Percentiles rank a stretch among this genome's conserved stretches.
phyloP scores from a whole-genome alignment of 2,888 invertebrate species.

The Torymus auratus region DNA sequence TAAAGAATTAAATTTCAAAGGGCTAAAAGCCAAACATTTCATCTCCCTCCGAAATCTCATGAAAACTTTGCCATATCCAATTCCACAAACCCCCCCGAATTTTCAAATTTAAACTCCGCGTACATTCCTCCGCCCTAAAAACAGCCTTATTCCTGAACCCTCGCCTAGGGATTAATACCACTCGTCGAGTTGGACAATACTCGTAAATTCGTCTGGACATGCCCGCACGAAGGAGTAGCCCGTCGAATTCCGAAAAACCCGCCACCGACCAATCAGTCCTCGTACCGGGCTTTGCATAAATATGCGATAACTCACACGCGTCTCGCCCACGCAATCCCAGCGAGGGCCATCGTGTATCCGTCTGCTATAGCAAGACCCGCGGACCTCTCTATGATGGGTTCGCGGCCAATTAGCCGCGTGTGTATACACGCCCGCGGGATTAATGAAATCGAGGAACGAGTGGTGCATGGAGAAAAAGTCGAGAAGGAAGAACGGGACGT shows the following conservation, averaged over 20 bases:
- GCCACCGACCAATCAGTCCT: background rate
- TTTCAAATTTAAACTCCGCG: too few relatives aligned
- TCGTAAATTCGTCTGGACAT: too few relatives aligned
- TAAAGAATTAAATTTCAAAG: background rate
- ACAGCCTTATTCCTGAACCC: too few relatives aligned
- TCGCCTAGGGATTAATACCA: too few relatives aligned
- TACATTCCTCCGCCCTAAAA: too few relatives aligned
- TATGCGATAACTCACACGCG: background rate
- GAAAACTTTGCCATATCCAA: too few relatives aligned
- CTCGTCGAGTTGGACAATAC: too few relatives aligned
- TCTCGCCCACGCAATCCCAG: too few relatives aligned
- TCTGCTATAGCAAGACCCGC: background rate
- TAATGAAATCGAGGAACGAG: slow-evolving; percentile 45
- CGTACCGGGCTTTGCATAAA: slow-evolving; percentile 1
- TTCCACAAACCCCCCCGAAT: too few relatives aligned
- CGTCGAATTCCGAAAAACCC: too few relatives aligned
- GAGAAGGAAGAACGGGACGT: background rate
- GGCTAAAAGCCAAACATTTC: background rate
- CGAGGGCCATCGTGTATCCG: too few relatives aligned
- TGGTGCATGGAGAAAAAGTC: slow-evolving; percentile 20
- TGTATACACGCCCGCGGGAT: slow-evolving; percentile 1
- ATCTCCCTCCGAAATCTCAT: too few relatives aligned
- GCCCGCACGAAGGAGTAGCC: background rate
- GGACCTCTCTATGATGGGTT: slow-evolving; percentile 3
- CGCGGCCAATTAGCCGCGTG: slow-evolving; percentile 32